Percentiles rank a stretch among this genome's conserved stretches.
Evolutionary conservation across 2,797 vertebrate species (phyloP).

Genomic region (Phoxinus dragarum): DNA sequence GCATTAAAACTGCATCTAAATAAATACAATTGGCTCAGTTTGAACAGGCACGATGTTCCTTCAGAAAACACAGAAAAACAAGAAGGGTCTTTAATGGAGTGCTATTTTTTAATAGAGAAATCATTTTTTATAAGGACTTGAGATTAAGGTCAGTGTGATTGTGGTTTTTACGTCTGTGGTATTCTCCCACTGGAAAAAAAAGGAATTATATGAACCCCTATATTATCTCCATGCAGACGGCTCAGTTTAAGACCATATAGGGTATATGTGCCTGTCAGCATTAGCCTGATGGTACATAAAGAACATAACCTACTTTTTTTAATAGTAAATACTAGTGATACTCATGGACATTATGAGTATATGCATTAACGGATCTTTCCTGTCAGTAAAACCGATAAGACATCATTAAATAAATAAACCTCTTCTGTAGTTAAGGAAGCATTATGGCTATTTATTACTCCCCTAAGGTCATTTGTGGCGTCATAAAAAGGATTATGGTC

Average conservation of each 20-base stretch:
- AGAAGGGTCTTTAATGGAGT: background rate
- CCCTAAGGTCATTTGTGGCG: constrained; percentile 59
- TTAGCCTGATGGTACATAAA: background rate
- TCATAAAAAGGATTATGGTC: constrained; percentile 61
- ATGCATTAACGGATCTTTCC: constrained; percentile 4
- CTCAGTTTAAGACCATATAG: constrained; percentile 7
- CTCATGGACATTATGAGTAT: background rate
- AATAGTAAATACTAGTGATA: no score
- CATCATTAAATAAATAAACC: constrained; percentile 44
- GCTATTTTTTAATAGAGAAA: background rate
- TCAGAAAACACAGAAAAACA: constrained; percentile 1
- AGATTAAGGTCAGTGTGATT: background rate
- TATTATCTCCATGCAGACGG: constrained; percentile 16
- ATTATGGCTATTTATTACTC: constrained; percentile 70
- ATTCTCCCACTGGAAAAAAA: background rate
- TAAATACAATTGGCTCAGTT: background rate
- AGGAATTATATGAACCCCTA: background rate
- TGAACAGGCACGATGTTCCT: background rate
- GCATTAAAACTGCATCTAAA: background rate
- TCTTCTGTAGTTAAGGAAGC: constrained; percentile 61
- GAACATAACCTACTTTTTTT: constrained; percentile 8
- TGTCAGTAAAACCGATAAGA: constrained; percentile 60
- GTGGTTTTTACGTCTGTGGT: constrained; percentile 6
- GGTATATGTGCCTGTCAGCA: constrained; percentile 3
- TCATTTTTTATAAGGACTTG: background rate